Conservation (phyloP, 2,888 invertebrate species). For the Parthenolecanium corni region DNA sequence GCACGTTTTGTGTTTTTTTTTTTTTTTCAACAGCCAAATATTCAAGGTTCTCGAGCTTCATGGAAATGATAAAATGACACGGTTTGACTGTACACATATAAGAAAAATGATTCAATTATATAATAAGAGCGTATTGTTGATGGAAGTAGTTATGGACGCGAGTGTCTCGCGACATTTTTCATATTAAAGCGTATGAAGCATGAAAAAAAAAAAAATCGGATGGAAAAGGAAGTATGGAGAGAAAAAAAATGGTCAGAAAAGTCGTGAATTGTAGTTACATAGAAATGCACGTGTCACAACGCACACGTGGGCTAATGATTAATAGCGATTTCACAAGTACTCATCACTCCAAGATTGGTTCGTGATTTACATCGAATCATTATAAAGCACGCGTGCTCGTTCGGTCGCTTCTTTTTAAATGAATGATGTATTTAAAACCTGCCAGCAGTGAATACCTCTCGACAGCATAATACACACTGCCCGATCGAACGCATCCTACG, state of each 20-base stretch:
- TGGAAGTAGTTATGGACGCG: too few species aligned
- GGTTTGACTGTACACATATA: too few species aligned
- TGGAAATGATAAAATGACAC: too few species aligned
- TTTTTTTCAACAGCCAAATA: neutral
- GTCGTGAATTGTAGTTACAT: neutral
- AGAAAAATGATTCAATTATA: too few species aligned
- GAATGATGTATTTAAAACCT: too few species aligned
- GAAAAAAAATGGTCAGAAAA: neutral
- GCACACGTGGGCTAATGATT: constrained; percentile 7
- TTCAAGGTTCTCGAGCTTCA: neutral
- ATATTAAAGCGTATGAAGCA: too few species aligned
- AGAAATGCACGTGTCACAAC: constrained; percentile 1
- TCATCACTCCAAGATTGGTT: constrained; percentile 4
- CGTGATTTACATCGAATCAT: constrained; percentile 9
- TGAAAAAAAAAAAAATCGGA: neutral
- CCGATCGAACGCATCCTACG: too few species aligned
- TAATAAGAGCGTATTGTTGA: too few species aligned
- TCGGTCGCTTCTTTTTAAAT: too few species aligned
- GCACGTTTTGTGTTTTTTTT: neutral
- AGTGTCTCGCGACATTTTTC: too few species aligned
- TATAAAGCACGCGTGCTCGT: neutral
- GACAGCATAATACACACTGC: too few species aligned
- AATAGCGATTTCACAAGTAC: constrained; percentile 10
- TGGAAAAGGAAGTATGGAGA: neutral
- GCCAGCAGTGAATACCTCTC: too few species aligned